Percentiles rank a stretch among this genome's conserved stretches.
Evolutionary conservation across 2,113 vertebrate genomes (phyloP).

Genomic region (Corvus moneduloides): DNA sequence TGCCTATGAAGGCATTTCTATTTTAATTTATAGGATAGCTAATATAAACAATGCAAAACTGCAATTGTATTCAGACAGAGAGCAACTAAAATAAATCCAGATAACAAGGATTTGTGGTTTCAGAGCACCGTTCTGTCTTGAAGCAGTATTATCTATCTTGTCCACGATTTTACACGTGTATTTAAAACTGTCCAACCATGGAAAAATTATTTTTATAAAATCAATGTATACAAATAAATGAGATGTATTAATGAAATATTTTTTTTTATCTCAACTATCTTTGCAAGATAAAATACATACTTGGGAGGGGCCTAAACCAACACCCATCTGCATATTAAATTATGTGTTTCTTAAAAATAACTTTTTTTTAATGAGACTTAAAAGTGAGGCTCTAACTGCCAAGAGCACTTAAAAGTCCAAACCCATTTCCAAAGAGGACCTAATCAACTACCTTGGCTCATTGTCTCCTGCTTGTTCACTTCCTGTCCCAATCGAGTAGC

Average conservation of each 20-base stretch:
- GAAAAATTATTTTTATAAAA: neutral
- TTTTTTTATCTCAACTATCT: neutral
- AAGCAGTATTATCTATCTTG: neutral
- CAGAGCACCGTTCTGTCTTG: neutral
- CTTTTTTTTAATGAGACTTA: neutral
- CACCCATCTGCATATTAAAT: neutral
- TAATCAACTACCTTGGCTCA: neutral
- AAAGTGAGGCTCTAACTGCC: neutral
- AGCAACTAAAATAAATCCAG: neutral
- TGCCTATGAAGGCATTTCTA: neutral
- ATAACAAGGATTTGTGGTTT: neutral
- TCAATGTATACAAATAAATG: neutral
- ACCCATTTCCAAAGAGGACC: neutral
- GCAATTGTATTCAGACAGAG: neutral
- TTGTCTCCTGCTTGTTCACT: neutral
- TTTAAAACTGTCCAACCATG: neutral
- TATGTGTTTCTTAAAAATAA: neutral
- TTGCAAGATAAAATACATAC: neutral
- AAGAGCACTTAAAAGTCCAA: neutral
- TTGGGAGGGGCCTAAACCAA: neutral
- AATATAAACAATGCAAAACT: neutral
- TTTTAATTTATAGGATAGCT: neutral
- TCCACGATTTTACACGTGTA: accelerated
- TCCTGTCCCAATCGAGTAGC: neutral
- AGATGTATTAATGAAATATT: neutral